A percentile compares a stretch with the other conserved stretches of the same genome.
phyloP scores from a whole-genome alignment of 2,797 vertebrate genomes.

The Artibeus jamaicensis region DNA sequence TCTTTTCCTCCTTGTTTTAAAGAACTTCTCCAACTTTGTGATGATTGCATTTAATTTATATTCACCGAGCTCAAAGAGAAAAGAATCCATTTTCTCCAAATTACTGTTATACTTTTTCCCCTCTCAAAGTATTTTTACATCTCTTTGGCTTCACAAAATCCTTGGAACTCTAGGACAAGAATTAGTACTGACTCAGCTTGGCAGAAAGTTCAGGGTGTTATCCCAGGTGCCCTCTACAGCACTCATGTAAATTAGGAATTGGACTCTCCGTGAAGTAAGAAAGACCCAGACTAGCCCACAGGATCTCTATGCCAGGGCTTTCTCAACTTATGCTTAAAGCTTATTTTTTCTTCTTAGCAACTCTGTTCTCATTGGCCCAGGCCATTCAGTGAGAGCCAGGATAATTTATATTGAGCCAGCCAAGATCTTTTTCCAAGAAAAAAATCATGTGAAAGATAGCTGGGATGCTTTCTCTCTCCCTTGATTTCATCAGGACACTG shows the following conservation, averaged over 20 bases:
- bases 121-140: neutral
- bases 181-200: neutral
- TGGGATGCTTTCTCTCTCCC: neutral
- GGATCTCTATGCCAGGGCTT: neutral
- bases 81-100: neutral
- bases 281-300: neutral
- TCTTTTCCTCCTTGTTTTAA: constrained; percentile 38
- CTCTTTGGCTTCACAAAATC: neutral
- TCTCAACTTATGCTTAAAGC: neutral
- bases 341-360: neutral
- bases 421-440: constrained; percentile 57
- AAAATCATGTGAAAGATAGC: constrained; percentile 24
- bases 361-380: constrained; percentile 41
- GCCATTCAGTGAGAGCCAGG: neutral
- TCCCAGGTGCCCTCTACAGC: neutral
- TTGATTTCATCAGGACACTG: neutral
- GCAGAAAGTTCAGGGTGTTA: neutral
- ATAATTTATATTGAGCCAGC: constrained; percentile 3
- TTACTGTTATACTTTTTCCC: neutral
- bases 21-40: neutral
- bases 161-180: neutral
- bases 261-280: neutral
- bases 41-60: neutral
- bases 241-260: neutral
- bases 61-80: neutral